Conservation (phyloP, 1,140 invertebrate genomes). For the Halyomorpha halys region DNA sequence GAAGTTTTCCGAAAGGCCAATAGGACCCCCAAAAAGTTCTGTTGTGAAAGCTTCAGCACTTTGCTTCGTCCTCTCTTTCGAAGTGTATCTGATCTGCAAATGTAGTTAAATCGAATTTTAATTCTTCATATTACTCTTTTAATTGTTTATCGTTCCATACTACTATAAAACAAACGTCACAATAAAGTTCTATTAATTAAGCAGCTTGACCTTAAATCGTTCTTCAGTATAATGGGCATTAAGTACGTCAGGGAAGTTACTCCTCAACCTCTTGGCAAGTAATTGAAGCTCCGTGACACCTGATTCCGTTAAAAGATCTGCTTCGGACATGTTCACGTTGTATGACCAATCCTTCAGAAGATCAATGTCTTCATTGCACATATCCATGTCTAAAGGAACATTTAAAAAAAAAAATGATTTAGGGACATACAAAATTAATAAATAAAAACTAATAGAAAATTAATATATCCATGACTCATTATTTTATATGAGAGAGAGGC, state of each 20-base stretch:
- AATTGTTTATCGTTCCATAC: not conserved
- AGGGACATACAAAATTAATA: too few species aligned
- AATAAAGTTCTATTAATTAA: constrained; percentile 23
- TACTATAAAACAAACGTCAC: too few species aligned
- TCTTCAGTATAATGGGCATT: constrained; percentile 12
- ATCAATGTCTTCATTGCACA: constrained; percentile 29
- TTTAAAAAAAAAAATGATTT: not conserved
- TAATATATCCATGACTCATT: too few species aligned
- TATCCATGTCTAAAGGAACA: constrained; percentile 25
- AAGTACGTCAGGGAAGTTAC: constrained; percentile 30
- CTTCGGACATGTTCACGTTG: constrained; percentile 19
- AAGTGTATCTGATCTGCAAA: not conserved
- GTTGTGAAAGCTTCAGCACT: not conserved
- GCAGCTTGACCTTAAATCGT: constrained; percentile 23
- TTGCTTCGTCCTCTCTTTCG: not conserved
- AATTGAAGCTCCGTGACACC: constrained; percentile 29
- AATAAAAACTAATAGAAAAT: too few species aligned
- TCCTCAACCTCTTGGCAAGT: constrained; percentile 30
- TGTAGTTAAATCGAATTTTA: not conserved
- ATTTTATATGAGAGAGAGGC: too few species aligned
- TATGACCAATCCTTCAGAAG: constrained; percentile 30
- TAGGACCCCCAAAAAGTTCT: not conserved
- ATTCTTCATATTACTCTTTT: not conserved
- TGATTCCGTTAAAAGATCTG: constrained; percentile 25
- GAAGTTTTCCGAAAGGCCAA: not conserved